Evolutionary conservation across 2,888 invertebrate genomes (phyloP).

Genomic region (Catonia carolina): DNA sequence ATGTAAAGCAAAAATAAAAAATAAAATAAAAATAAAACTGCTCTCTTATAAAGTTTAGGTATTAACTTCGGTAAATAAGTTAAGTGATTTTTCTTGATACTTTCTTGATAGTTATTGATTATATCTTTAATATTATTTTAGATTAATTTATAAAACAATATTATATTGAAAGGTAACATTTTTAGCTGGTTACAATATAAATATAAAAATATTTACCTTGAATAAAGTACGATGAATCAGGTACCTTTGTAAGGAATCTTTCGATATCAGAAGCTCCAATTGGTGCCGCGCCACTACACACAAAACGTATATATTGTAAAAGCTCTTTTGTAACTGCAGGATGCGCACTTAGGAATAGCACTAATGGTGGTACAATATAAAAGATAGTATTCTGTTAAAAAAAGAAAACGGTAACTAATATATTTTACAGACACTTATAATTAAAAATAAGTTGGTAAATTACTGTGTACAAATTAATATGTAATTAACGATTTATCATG

Average conservation of each 20-base stretch:
- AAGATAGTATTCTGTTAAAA: slow-evolving; percentile 42
- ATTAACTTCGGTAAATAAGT: no score
- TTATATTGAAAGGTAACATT: no score
- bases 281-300: slow-evolving; percentile 70
- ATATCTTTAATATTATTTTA: no score
- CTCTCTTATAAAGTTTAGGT: no score
- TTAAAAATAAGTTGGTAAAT: neutral
- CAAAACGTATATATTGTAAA: slow-evolving; percentile 45
- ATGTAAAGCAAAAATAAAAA: no score
- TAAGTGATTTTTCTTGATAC: no score
- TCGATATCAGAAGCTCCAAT: slow-evolving; percentile 47
- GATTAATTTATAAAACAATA: no score
- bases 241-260: slow-evolving; percentile 44
- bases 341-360: slow-evolving; percentile 68
- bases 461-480: neutral
- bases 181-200: neutral
- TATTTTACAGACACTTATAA: neutral
- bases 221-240: slow-evolving; percentile 17
- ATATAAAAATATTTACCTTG: slow-evolving; percentile 23
- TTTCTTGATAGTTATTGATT: no score
- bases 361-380: slow-evolving; percentile 69
- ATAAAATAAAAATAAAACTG: no score
- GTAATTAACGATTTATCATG: neutral
- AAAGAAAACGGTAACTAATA: neutral
- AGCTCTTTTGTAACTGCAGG: slow-evolving; percentile 52